Conservation (phyloP, 2,888 invertebrate species). For the Acanthopleura granulata region DNA sequence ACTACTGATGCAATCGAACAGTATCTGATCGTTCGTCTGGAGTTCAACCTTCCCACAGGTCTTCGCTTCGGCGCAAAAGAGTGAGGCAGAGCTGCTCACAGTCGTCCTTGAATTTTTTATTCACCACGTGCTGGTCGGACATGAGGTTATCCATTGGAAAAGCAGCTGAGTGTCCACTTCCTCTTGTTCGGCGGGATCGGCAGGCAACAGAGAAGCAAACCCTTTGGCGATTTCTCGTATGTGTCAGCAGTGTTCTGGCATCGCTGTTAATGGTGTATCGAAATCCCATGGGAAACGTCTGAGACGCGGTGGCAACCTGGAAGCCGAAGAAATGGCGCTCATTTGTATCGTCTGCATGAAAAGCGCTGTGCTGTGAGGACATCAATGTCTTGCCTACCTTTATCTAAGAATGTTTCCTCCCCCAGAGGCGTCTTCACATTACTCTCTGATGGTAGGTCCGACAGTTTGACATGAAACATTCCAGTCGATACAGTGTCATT, state of each 20-base stretch:
- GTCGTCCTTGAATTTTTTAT: slow-evolving; percentile 7
- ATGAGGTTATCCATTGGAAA: background rate
- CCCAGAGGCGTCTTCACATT: background rate
- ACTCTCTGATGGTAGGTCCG: background rate
- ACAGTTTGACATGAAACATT: background rate
- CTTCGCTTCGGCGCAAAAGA: background rate
- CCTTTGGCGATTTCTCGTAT: background rate
- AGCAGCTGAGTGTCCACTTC: background rate
- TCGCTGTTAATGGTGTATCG: background rate
- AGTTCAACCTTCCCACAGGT: too few species aligned
- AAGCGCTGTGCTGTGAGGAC: background rate
- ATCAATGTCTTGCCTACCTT: background rate
- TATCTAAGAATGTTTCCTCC: background rate
- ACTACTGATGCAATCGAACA: background rate
- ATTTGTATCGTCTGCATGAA: background rate
- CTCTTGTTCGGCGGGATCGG: background rate
- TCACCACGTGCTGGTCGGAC: slow-evolving; percentile 3
- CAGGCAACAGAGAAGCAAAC: background rate
- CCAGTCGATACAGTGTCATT: background rate
- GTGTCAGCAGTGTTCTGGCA: background rate
- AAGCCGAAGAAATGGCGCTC: slow-evolving; percentile 11
- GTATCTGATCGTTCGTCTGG: background rate
- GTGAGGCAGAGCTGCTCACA: background rate
- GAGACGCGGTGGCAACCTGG: background rate
- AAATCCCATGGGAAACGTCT: background rate